phyloP scores from a whole-genome alignment of 2,797 vertebrate species.

The Diglossa cyanea region DNA sequence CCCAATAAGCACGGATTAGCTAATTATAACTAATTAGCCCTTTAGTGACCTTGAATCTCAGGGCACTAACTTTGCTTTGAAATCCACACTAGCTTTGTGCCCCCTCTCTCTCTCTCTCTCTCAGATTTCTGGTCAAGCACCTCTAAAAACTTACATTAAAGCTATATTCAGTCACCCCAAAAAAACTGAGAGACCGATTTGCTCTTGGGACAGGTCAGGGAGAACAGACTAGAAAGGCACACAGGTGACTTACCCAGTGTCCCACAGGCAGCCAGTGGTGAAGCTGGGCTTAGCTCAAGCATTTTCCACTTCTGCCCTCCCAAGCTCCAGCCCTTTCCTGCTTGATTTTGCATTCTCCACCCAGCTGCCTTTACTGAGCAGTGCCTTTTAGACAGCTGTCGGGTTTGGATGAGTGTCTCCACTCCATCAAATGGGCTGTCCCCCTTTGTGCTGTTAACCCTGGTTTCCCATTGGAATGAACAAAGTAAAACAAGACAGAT shows the following conservation, averaged over 20 bases:
- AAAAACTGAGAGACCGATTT: neutral
- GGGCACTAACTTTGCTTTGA: neutral
- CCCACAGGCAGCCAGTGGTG: neutral
- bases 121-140: neutral
- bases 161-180: neutral
- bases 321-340: neutral
- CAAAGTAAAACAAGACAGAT: neutral
- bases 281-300: neutral
- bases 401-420: conserved; percentile 45
- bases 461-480: conserved; percentile 36
- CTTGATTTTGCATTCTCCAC: neutral
- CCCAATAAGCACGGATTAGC: neutral
- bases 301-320: neutral
- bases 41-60: neutral
- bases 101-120: neutral
- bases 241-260: neutral
- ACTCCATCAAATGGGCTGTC: conserved; percentile 9
- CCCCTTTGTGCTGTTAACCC: neutral
- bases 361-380: neutral
- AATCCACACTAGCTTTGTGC: neutral
- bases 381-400: conserved; percentile 35
- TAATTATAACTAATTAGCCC: neutral
- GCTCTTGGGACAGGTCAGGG: neutral
- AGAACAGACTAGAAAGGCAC: neutral
- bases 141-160: neutral